Base-by-base conservation (phyloP, 2,113 vertebrate genomes). In the Rostratula benghalensis region DNA sequence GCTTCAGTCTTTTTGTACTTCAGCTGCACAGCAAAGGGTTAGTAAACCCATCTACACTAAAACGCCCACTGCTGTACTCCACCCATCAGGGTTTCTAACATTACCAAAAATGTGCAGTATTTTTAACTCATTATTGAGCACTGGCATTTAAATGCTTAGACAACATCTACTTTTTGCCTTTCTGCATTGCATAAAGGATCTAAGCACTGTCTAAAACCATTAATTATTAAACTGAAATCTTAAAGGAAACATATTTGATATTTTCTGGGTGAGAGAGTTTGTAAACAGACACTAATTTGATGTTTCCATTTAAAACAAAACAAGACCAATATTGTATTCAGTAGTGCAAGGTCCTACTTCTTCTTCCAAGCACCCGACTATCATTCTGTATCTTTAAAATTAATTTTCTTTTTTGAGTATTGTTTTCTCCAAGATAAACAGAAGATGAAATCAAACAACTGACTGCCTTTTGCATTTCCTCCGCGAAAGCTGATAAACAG, bases 11-110 rank as follows among this genome's bases (percentile, higher is more conserved):
- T 85, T 64, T 50, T 73, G 54, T 51, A 64, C 89, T 96, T 87
- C 93, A 97, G 92, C 91, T 92, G 53, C 48, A 78, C 79, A 94
- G 96, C 83, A 96, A 94, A 96, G 94, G 94, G 96, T 63, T 94
- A 97, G 96, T 84, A 96, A 92, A 93, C 65, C 69, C 91, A 77
- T 71, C 65, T 39, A 82, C 45, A 30, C 59, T 83, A 27, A 48
- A 94, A 90, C 70, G 16, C 89, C 93, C 76, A 91, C 59, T 81
- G 68, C 85, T 2, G 5, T 56, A 45, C 96, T 85, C 97, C 93
- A 90, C 95, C 96, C 96, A 86, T 76, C 21, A 18, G 48, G 61
- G 41, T 83, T 94, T 95, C 91, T 94, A 93, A 43, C 0, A 2
- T 87, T 91, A 59, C 92, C 56, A 89, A 77, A 96, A 80, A 83